Evolutionary conservation across 35 echinoderm and acorn worm species (phyloP).

Genomic region (Stichopus chloronotus): DNA sequence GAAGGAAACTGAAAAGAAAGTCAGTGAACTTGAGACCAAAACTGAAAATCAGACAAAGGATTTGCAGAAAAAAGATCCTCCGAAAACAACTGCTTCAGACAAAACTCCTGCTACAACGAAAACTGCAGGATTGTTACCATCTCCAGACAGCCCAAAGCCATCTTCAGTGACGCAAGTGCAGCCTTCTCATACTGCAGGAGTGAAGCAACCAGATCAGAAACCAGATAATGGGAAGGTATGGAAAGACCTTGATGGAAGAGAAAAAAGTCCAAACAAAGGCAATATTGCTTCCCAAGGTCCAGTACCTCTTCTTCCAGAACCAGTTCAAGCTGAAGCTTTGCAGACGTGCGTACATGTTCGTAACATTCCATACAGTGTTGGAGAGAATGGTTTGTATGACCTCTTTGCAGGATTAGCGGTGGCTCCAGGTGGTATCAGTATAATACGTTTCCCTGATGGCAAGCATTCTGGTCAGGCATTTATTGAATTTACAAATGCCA

Average conservation of each 20-base stretch:
- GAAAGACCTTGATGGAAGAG: background rate
- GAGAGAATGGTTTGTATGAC: slow-evolving; percentile 59
- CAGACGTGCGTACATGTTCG: slow-evolving; percentile 55
- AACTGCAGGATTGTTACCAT: background rate
- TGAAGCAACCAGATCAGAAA: background rate
- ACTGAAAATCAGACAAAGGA: background rate
- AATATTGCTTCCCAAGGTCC: background rate
- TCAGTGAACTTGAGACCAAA: background rate
- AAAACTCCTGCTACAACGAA: background rate
- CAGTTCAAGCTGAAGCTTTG: background rate
- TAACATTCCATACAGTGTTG: slow-evolving; percentile 80
- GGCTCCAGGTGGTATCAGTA: slow-evolving; percentile 67
- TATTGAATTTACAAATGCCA: slow-evolving; percentile 70
- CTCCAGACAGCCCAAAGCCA: background rate
- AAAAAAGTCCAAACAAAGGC: background rate
- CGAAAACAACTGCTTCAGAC: background rate
- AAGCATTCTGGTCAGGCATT: slow-evolving; percentile 74
- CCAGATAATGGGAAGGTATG: too few species aligned
- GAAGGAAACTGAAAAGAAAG: slow-evolving; percentile 10
- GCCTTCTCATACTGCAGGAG: background rate
- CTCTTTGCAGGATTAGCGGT: slow-evolving; percentile 77
- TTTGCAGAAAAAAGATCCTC: background rate
- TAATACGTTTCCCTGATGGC: slow-evolving; percentile 72
- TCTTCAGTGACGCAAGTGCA: background rate
- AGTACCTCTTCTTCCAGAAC: background rate